phyloP scores from a whole-genome alignment of 2,888 invertebrate genomes.

The Troilus luridus region DNA sequence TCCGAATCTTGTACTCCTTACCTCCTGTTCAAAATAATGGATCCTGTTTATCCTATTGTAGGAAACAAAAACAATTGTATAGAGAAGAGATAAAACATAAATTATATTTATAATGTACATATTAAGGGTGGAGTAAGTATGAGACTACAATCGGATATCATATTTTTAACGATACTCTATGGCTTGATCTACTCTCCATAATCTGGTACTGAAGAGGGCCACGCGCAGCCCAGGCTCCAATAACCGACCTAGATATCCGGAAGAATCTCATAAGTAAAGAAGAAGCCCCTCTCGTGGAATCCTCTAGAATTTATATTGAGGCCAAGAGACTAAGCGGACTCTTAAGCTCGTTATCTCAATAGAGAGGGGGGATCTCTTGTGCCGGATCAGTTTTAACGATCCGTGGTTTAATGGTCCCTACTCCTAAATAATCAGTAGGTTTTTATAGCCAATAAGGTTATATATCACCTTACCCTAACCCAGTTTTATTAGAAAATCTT shows the following conservation, averaged over 20 bases:
- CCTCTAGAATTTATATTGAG: conserved; percentile 30
- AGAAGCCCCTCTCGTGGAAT: neutral
- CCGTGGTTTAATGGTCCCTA: neutral
- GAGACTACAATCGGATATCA: neutral
- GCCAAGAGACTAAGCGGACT: neutral
- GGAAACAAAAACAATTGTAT: neutral
- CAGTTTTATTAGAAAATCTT: neutral
- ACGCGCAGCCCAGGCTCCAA: neutral
- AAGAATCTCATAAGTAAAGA: conserved; percentile 31
- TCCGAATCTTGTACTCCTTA: no score
- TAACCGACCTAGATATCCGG: neutral
- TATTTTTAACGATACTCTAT: neutral
- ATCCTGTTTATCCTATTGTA: no score
- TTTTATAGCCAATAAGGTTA: conserved; percentile 3
- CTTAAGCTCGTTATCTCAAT: conserved; percentile 23
- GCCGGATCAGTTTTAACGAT: conserved; percentile 33
- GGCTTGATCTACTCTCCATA: neutral
- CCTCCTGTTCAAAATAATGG: no score
- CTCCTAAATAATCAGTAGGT: conserved; percentile 13
- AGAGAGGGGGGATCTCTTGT: neutral
- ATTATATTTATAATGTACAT: neutral
- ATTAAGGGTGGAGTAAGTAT: neutral
- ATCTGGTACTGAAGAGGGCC: neutral
- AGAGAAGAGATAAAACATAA: neutral
- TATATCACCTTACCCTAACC: neutral